phyloP scores from a whole-genome alignment of 1,140 invertebrate species.

The Heterodera schachtii region DNA sequence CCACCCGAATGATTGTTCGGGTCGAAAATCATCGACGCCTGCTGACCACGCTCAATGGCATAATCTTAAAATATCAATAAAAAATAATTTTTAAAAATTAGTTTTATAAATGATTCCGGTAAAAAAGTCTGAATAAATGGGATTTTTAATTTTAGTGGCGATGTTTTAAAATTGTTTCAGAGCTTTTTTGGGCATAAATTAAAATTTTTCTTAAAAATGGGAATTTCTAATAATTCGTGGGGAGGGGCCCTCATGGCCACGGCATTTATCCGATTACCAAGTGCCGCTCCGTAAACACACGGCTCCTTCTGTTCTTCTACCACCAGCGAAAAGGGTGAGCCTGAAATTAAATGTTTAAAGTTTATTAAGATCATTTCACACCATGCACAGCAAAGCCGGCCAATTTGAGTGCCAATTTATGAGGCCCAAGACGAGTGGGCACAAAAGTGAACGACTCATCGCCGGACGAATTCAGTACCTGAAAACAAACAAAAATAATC shows the following conservation, averaged over 20 bases:
- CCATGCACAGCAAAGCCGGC: constrained; percentile 76
- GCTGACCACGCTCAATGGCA: constrained; percentile 66
- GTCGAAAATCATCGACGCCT: constrained; percentile 68
- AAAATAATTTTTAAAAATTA: background rate
- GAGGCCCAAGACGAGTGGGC: constrained; percentile 83
- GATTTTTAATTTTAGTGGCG: too few species aligned
- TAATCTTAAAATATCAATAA: constrained; percentile 35
- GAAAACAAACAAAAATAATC: constrained; percentile 56
- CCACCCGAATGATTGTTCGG: constrained; percentile 67
- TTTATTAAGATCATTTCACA: background rate
- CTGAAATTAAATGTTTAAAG: background rate
- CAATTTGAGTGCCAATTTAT: constrained; percentile 83
- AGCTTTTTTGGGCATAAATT: too few species aligned
- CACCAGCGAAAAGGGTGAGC: constrained; percentile 70
- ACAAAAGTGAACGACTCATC: constrained; percentile 79
- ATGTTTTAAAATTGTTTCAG: too few species aligned
- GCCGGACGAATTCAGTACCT: constrained; percentile 74
- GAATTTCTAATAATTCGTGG: too few species aligned
- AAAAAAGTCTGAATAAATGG: too few species aligned
- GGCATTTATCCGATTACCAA: constrained; percentile 19
- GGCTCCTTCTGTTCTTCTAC: constrained; percentile 73
- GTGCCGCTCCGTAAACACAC: constrained; percentile 71
- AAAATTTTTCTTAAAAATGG: too few species aligned
- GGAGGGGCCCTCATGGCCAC: too few species aligned
- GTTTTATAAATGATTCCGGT: background rate